phyloP scores from a whole-genome alignment of 2,797 vertebrate genomes.

The Gymnoscopelus microlampas region DNA sequence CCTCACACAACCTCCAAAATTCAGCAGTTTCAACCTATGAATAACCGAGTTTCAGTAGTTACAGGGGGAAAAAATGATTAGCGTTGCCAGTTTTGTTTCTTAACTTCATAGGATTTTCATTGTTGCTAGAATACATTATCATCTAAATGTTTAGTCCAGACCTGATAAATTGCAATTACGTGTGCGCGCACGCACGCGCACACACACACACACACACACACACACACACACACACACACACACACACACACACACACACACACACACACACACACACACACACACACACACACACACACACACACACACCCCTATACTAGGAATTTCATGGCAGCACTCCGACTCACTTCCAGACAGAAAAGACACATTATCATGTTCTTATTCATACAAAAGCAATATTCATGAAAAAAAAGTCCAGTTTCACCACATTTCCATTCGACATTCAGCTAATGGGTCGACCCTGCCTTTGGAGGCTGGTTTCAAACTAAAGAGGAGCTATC shows the following conservation, averaged over 20 bases:
- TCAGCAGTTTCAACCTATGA: background rate
- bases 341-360: background rate
- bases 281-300: too few species aligned
- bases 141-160: too few species aligned
- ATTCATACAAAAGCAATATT: slow-evolving; percentile 37
- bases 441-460: slow-evolving; percentile 46
- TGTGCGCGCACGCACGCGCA: background rate
- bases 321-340: background rate
- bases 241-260: too few species aligned
- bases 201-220: background rate
- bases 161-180: background rate
- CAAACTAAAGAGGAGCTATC: slow-evolving; percentile 61
- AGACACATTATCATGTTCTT: background rate
- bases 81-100: too few species aligned
- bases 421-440: slow-evolving; percentile 29
- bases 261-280: too few species aligned
- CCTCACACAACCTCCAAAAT: too few species aligned
- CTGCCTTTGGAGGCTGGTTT: slow-evolving; percentile 52
- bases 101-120: too few species aligned
- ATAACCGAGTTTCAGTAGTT: background rate
- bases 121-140: too few species aligned
- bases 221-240: background rate
- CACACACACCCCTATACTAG: background rate
- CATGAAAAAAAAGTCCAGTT: slow-evolving; percentile 21
- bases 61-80: background rate